phyloP scores from a whole-genome alignment of 2,113 vertebrate genomes.

The Psilopsiagon aurifrons region DNA sequence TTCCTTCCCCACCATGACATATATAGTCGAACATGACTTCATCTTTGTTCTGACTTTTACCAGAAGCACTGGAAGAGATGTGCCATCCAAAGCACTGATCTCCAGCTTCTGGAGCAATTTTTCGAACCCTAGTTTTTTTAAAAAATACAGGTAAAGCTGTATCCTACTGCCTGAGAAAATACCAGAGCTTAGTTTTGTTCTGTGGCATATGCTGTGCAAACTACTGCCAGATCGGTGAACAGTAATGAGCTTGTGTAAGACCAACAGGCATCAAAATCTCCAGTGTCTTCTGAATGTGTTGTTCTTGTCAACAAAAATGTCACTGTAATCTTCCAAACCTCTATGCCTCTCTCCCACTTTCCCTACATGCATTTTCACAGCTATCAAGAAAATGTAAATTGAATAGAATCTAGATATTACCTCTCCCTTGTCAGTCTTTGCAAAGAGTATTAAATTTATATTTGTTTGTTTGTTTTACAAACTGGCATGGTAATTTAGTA shows the following conservation, averaged over 20 bases:
- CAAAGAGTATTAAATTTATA: neutral
- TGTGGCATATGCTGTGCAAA: neutral
- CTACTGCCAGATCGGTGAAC: neutral
- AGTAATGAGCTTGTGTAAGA: neutral
- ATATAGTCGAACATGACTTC: neutral
- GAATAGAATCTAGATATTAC: neutral
- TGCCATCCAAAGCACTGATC: neutral
- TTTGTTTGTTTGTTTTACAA: neutral
- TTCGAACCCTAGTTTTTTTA: neutral
- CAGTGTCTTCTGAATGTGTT: neutral
- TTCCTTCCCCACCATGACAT: neutral
- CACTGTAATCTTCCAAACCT: neutral
- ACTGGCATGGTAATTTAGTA: neutral
- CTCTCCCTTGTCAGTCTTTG: neutral
- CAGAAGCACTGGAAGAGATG: neutral
- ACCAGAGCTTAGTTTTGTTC: neutral
- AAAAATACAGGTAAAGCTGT: neutral
- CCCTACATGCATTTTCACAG: neutral
- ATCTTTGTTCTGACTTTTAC: neutral
- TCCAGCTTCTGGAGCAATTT: neutral
- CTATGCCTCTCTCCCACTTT: neutral
- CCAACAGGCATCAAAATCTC: neutral
- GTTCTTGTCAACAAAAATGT: neutral
- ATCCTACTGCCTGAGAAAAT: neutral
- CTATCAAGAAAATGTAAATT: neutral